Base-by-base conservation (phyloP, 2,888 invertebrate genomes). In the Apocheima hispidaria region DNA sequence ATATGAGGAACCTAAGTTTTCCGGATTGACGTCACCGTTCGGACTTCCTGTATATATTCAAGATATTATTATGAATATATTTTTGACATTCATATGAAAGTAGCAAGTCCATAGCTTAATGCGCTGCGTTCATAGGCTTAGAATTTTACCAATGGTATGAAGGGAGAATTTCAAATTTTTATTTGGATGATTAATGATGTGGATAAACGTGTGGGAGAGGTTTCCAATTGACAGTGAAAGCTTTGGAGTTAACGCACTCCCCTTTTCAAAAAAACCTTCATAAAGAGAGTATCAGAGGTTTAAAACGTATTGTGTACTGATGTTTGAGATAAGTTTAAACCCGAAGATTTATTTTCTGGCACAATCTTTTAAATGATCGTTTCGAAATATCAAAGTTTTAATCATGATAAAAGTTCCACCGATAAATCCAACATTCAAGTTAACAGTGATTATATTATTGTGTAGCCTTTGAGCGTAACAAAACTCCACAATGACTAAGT, bases 181-280 rank as follows among this genome's bases (percentile, higher is more conserved):
- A 82, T 84, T 82, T 76, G 59, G 76, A 91, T 92, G 91, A 92
- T 92, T 88, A 88, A 90, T 91, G 92, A 87, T 77, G 72, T 72
- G 71, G 78, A 83, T 86, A 81, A 82, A 79, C 82, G 79, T 79
- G 74, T 80, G 80, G 83, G 79, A 79, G 85, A 87, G 86, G 85
- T 85, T 82, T 81, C 83, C 84, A 86, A 87, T 87, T 85, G 88
- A 86, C 82, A 84, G 80, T 72, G 78, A 74, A 83, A 86, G 82
- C 81, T 81, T 79, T 68, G 60, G 74, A 81, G 81, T 83, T 30
- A 51, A 44, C 83, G 81, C 81, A 82, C 81, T 84, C 84, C 84
- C 75, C 76, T 72, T 84, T 81, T 81, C 73, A 80, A 84, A 85
- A 79, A 75, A 77, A 74, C 75, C 78, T 83, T n/a, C n/a, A n/a